Evolutionary conservation across 2,888 invertebrate genomes (phyloP).

Genomic region (Tetragnatha montana): DNA sequence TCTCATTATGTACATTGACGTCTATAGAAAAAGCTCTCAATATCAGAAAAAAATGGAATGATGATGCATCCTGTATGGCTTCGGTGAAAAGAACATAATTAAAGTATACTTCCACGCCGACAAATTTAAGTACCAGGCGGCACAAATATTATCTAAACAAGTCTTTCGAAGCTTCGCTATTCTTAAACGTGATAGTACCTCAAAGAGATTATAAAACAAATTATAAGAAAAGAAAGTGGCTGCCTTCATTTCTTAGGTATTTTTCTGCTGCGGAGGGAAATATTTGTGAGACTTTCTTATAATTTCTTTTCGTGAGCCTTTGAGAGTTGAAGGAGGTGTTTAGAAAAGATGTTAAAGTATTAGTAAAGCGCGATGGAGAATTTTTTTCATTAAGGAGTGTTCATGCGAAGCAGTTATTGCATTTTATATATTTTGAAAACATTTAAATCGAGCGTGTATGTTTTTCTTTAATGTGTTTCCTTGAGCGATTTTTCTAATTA

Average conservation of each 20-base stretch:
- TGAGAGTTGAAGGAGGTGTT: neutral
- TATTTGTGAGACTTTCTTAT: neutral
- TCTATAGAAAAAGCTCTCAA: too few relatives aligned
- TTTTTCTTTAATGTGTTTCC: too few relatives aligned
- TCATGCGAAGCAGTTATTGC: too few relatives aligned
- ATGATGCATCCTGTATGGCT: too few relatives aligned
- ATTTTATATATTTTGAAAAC: too few relatives aligned
- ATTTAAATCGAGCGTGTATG: too few relatives aligned
- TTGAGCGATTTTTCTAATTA: too few relatives aligned
- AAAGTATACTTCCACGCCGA: neutral
- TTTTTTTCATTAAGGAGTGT: neutral
- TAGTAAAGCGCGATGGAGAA: neutral
- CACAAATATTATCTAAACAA: neutral
- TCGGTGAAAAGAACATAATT: neutral
- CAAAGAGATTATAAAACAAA: conserved; percentile 7
- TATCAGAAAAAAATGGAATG: too few relatives aligned
- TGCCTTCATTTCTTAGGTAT: neutral
- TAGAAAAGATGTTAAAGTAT: neutral
- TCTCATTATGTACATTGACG: too few relatives aligned
- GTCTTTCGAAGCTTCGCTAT: conserved; percentile 6
- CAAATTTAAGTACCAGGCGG: neutral
- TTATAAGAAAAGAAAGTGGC: neutral
- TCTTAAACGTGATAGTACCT: neutral
- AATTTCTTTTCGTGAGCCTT: neutral
- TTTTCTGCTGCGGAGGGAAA: neutral